Evolutionary conservation across 2,113 vertebrate genomes (phyloP), one percentile per base, ranked within the genome.

Genomic region (Phaetusa simplex): DNA sequence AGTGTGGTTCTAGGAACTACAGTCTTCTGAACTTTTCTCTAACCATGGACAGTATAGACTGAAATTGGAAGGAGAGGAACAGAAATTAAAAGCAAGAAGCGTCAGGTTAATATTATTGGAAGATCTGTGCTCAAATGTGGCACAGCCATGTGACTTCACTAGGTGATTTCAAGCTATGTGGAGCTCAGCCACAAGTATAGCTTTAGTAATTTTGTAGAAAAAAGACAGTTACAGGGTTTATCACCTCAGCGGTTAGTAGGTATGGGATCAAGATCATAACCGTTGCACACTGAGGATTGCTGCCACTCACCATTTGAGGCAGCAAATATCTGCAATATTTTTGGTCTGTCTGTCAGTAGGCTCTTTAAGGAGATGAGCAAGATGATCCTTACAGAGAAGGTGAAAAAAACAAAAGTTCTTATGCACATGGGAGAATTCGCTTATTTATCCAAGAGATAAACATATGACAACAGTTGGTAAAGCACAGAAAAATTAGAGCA

Each of bases 371-470:
- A 66, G 11, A 64, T 50, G 12, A 79, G n/a, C 2, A 55, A 52
- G 8, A 80, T 40, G 52, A 12, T 27, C 52, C 32, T 42, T 64
- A 45, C 13, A 45, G 24, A 67, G 11, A 67, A 66, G 24, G 10
- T 0, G 0, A 79, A 64, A 84, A 58, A 40, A 0, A 0, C 2
- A 82, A 76, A 82, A 52, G 14, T 7, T 1, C 2, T 59, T 49
- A 9, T 22, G 6, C 9, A 32, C 3, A 14, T 36, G 6, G 19
- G 20, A 92, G 20, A 88, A 88, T 52, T 67, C 2, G 0, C 5
- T 79, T 40, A 24, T 77, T 69, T 66, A 42, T 73, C 38, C 19
- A 42, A 30, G 23, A 36, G 26, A 66, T 5, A 64, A 79, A 80
- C 1, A 18, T 18, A 21, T 70, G 8, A 5, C 11, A 17, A 40